A percentile compares a stretch with the other conserved stretches of the same genome.
Evolutionary conservation across 2,888 invertebrate genomes (phyloP).

Genomic region (Chironomus riparius): DNA sequence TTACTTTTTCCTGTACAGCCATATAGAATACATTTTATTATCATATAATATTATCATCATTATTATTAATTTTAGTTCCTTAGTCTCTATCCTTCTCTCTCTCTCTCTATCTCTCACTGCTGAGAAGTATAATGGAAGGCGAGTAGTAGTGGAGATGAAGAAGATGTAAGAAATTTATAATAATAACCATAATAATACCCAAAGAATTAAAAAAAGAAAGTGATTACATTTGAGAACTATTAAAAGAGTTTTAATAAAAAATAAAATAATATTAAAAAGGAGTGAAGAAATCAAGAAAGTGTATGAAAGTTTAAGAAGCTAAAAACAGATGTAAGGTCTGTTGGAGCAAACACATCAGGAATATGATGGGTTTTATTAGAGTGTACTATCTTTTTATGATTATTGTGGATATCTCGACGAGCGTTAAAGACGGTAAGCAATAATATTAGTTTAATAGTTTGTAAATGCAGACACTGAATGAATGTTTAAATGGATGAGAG

Average conservation of each 20-base stretch:
- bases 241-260: not conserved
- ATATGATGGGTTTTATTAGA: conserved; percentile 32
- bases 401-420: conserved; percentile 33
- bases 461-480: not conserved
- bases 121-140: too few relatives aligned
- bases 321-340: conserved; percentile 31
- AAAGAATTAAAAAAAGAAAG: too few relatives aligned
- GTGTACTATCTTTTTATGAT: conserved; percentile 30
- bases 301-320: not conserved
- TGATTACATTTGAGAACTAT: not conserved
- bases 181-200: too few relatives aligned
- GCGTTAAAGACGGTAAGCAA: conserved; percentile 34
- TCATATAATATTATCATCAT: too few relatives aligned
- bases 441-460: not conserved
- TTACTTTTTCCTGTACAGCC: too few relatives aligned
- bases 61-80: not conserved
- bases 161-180: too few relatives aligned
- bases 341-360: conserved; percentile 29
- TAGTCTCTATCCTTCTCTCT: too few relatives aligned
- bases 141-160: too few relatives aligned
- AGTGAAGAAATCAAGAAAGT: not conserved
- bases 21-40: too few relatives aligned
- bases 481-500: not conserved
- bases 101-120: not conserved
- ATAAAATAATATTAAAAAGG: not conserved